Evolutionary conservation across 1,140 invertebrate species (phyloP).

Genomic region (Orchestia grillus): DNA sequence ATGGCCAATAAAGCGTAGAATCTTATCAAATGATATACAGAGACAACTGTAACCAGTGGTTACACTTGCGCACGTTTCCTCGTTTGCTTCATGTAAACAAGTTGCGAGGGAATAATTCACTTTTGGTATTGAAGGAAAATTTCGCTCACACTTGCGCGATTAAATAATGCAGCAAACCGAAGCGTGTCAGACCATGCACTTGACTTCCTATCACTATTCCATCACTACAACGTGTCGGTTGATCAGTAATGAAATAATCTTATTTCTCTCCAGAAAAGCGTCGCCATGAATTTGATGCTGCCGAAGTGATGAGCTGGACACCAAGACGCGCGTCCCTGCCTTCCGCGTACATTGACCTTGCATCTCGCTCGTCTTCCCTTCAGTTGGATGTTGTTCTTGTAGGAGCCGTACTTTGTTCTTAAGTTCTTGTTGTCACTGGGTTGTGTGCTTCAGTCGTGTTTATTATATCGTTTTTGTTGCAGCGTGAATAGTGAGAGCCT

Average conservation of each 20-base stretch:
- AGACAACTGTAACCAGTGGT: neutral
- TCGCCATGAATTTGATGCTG: conserved; percentile 12
- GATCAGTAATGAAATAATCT: neutral
- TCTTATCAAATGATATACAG: neutral
- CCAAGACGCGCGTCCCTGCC: neutral
- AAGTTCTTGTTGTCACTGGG: too few relatives aligned
- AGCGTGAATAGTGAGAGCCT: neutral
- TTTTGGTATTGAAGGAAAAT: neutral
- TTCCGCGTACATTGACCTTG: neutral
- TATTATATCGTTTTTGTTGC: neutral
- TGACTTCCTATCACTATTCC: neutral
- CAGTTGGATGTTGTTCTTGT: neutral
- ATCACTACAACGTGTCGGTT: neutral
- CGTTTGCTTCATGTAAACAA: neutral
- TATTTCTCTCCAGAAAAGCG: neutral
- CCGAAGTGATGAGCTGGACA: neutral
- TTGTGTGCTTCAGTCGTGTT: too few relatives aligned
- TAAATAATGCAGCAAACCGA: neutral
- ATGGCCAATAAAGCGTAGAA: too few relatives aligned
- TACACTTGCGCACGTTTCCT: too few relatives aligned
- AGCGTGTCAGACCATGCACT: neutral
- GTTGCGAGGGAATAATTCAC: neutral
- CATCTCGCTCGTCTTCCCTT: neutral
- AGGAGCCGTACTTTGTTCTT: neutral
- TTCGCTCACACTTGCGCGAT: neutral